Conservation (phyloP, 2,113 vertebrate species). For the Thymallus thymallus region DNA sequence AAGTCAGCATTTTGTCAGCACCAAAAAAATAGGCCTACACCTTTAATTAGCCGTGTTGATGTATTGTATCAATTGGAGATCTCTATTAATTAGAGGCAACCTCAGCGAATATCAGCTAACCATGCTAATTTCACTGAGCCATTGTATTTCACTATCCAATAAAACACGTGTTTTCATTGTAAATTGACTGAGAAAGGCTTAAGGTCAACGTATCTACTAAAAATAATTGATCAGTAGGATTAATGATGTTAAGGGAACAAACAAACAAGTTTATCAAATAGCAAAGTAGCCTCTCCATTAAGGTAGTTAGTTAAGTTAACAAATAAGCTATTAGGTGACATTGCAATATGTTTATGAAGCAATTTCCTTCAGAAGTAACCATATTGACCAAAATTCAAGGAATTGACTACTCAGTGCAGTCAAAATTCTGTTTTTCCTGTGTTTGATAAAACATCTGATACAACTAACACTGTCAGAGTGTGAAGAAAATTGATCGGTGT, state of each 20-base stretch:
- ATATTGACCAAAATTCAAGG: too few species aligned
- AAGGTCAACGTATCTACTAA: neutral
- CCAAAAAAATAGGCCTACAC: slow-evolving; percentile 19
- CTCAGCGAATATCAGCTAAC: slow-evolving; percentile 8
- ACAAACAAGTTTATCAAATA: neutral
- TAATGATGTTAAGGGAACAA: neutral
- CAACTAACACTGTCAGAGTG: too few species aligned
- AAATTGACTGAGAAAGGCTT: neutral
- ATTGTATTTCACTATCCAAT: slow-evolving; percentile 8
- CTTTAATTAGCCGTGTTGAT: neutral
- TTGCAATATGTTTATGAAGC: too few species aligned
- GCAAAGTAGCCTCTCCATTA: neutral
- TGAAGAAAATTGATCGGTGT: too few species aligned
- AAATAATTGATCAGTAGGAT: neutral
- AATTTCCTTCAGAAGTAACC: too few species aligned
- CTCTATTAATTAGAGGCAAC: slow-evolving; percentile 9
- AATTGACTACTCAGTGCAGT: too few species aligned
- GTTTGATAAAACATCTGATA: too few species aligned
- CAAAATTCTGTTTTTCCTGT: too few species aligned
- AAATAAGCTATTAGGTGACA: too few species aligned
- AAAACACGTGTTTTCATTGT: neutral
- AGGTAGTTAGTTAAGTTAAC: too few species aligned
- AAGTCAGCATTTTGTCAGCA: slow-evolving; percentile 45
- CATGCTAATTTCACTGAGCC: neutral
- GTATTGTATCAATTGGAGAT: slow-evolving; percentile 17